Percentiles rank a stretch among this genome's conserved stretches.
phyloP scores from a whole-genome alignment of 2,113 vertebrate genomes.

The Sisor rabdophorus region DNA sequence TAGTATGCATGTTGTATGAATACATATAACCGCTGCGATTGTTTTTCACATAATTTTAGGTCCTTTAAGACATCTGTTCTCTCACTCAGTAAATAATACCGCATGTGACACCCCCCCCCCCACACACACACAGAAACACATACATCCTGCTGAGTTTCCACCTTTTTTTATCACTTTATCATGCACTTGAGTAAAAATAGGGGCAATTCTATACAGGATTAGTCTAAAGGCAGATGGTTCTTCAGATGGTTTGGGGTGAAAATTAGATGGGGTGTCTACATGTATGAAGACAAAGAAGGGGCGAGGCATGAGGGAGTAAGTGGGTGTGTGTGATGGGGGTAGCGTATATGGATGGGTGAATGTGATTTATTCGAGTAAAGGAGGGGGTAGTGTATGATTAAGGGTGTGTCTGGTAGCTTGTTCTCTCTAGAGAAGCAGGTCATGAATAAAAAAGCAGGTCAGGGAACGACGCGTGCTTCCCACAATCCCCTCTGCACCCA shows the following conservation, averaged over 20 bases:
- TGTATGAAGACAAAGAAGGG: conserved; percentile 24
- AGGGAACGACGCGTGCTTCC: conserved; percentile 45
- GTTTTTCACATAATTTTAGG: not conserved
- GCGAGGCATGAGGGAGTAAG: not conserved
- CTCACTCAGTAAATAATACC: not conserved
- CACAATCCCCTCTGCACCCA: not conserved
- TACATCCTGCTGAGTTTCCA: not conserved
- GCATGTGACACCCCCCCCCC: not conserved
- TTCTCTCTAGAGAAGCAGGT: conserved; percentile 45
- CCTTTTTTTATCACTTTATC: conserved; percentile 34
- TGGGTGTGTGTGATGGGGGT: conserved; percentile 46
- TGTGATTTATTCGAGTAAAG: conserved; percentile 7
- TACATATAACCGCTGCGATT: not conserved
- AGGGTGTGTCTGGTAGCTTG: conserved; percentile 23
- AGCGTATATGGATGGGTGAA: conserved; percentile 25
- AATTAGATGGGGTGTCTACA: conserved; percentile 54
- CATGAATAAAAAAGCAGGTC: conserved; percentile 68
- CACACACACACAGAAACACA: no score
- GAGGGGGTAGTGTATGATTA: conserved; percentile 17
- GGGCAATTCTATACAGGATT: conserved; percentile 54
- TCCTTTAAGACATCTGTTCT: not conserved
- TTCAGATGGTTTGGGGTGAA: conserved; percentile 62
- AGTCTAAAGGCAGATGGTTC: conserved; percentile 66
- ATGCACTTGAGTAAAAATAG: not conserved
- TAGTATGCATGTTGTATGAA: not conserved